These are phyloP conservation scores for Hermaeophaga mercurialis DNA, from an alignment of 2,888 invertebrate genomes.

Conservation along the genomic window DNA sequence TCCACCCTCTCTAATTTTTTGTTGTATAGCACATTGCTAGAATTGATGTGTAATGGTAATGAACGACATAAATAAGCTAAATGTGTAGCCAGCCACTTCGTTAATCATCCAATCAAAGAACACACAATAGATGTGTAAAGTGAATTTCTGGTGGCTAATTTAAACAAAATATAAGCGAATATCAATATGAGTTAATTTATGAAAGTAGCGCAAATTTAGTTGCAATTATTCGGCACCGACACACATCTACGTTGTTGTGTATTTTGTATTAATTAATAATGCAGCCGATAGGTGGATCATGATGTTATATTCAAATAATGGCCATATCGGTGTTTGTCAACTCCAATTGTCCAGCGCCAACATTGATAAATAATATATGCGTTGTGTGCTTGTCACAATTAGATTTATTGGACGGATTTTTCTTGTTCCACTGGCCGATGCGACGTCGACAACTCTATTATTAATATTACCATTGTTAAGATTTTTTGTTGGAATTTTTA, in stretches of 20 bases:
- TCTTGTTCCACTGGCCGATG: constrained; percentile 40
- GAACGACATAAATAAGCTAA: no score
- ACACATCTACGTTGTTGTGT: constrained; percentile 49
- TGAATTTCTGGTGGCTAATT: constrained; percentile 53
- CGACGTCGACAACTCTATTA: constrained; percentile 36
- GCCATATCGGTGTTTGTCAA: constrained; percentile 54
- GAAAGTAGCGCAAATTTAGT: constrained; percentile 56
- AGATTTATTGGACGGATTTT: constrained; percentile 54
- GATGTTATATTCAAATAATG: constrained; percentile 57
- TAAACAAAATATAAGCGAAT: constrained; percentile 56
- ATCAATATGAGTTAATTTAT: constrained; percentile 57
- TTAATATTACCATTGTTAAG: no score
- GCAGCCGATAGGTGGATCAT: constrained; percentile 55
- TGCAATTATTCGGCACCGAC: constrained; percentile 56
- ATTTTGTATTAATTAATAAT: constrained; percentile 57
- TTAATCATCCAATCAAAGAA: no score
- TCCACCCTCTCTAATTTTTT: no score
- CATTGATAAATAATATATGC: constrained; percentile 55
- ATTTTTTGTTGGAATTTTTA: neutral
- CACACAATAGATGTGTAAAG: constrained; percentile 42
- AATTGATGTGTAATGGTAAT: no score
- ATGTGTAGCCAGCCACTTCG: no score
- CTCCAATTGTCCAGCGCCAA: constrained; percentile 52
- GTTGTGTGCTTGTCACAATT: constrained; percentile 53
- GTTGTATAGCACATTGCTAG: no score